These are phyloP conservation scores for Propithecus coquereli DNA, from an alignment of 2,113 vertebrate genomes.

Conservation along the genomic window DNA sequence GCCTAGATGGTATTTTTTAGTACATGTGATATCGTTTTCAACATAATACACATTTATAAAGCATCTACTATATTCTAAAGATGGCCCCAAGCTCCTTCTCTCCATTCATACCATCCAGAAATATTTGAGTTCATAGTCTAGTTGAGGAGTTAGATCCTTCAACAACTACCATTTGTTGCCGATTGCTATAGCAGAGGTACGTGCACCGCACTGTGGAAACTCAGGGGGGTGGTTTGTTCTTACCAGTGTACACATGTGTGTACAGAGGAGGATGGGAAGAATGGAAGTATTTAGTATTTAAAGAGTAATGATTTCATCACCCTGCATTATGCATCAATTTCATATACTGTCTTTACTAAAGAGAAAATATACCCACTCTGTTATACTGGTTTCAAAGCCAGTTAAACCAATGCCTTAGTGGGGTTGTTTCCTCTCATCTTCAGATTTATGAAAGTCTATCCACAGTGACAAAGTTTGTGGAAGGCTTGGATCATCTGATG, in stretches of 20 bases:
- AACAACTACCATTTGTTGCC: background rate
- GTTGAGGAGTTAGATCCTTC: constrained; percentile 4
- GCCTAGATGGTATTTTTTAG: background rate
- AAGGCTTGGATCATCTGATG: background rate
- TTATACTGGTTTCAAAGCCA: background rate
- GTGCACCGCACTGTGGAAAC: background rate
- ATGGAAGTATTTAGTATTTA: background rate
- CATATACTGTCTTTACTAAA: background rate
- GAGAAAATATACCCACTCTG: constrained; percentile 5
- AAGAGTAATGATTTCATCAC: background rate
- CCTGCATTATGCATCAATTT: background rate
- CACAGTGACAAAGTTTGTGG: background rate
- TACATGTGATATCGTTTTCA: constrained; percentile 2
- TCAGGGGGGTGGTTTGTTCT: background rate
- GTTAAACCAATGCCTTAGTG: background rate
- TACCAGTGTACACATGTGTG: background rate
- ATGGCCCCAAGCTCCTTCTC: background rate
- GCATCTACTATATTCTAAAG: background rate
- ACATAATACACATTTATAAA: background rate
- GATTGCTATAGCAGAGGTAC: background rate
- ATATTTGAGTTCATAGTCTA: background rate
- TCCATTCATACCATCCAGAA: background rate
- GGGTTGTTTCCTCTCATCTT: background rate
- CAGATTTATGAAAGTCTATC: background rate
- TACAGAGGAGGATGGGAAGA: background rate